Base-by-base conservation (phyloP, 1,140 invertebrate species). In the Bombyx mori region DNA sequence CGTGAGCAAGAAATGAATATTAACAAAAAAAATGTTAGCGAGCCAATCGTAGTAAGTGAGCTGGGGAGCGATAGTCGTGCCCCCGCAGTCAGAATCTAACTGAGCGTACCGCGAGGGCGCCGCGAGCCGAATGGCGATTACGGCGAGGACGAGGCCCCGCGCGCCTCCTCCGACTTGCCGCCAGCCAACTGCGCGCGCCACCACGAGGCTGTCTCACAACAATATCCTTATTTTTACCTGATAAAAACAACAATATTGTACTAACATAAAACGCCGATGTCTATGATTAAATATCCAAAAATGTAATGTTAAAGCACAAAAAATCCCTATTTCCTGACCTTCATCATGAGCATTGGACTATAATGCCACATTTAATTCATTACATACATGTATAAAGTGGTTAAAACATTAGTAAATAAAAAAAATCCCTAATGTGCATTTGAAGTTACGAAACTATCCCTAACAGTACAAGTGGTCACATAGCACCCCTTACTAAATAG, bases 111-210 rank as follows among this genome's bases (percentile, higher is more conserved):
- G 71, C 69, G 73, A 74, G 75, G 77, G 75, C 74, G 82, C 75
- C 79, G 78, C 72, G 70, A 62, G 66, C 64, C 73, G 78, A 78
- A 71, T 81, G 73, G 58, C 74, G 64, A 65, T 58, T 69, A 68
- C 68, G 73, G 58, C 74, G 64, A 65, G 59, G 70, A 68, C 68
- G 67, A 68, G 68, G 63, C 66, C 69, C 75, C 73, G 68, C 77
- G 71, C 74, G 68, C 73, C 68, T 69, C 72, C 60, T 63, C 65
- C 72, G 60, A 66, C 65, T 63, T 66, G 63, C 66, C 59, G 63
- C 73, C 26, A 35, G 73, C 71, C 68, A 62, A 64, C 61, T 86
- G 82, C 79, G 82, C 82, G 82, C 82, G 82, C 82, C 75, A 35
- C 26, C 26, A 35, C 26, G 26, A 35, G 62, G 70, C 71, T 70